Evolutionary conservation across 2,797 vertebrate species (phyloP), one percentile per base, ranked within the genome.

Genomic region (Tenualosa ilisha): DNA sequence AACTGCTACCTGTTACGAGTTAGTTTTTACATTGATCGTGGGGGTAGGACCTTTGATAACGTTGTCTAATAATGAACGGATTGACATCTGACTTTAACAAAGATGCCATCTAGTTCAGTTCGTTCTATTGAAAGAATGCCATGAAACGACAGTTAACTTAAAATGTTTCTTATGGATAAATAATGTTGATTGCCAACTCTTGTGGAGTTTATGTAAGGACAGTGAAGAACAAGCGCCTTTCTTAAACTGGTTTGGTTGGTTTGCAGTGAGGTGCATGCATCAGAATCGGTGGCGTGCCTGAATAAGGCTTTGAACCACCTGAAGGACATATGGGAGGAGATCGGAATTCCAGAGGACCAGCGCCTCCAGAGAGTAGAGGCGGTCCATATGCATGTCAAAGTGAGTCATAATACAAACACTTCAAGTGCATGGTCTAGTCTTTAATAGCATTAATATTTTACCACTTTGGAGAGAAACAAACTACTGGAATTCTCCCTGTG

Each of bases 261-360:
- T 87, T 89, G 8, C 92, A 99, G 98, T 86, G 97, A 98, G 86
- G 91, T 96, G 84, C 91, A 99, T 83, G 97, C 97, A 2, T 95
- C 95, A 17, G 97, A 99, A 91, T 97, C 97, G 0, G 95, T 98
- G 82, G 91, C 95, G 0, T 97, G 96, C 90, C 93, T 99, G 86
- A 97, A 97, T 89, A 94, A 93, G 83, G 97, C 97, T 2, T 92
- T 98, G 83, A 86, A 84, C 59, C 93, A 90, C 72, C 91, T 99
- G 86, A 96, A 95, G 87, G 95, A 96, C 59, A 99, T 99, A 56
- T 99, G 98, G 98, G 97, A 99, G 50, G 95, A 97, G 89, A 98
- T 99, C 6, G 98, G 98, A 0, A 98, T 99, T 87, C 96, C 97
- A 0, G 98, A 99, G 90, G 97, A 98, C 84, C 97, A 98, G 92